Conservation (phyloP, 2,113 vertebrate genomes). For the Polypterus bichir region DNA sequence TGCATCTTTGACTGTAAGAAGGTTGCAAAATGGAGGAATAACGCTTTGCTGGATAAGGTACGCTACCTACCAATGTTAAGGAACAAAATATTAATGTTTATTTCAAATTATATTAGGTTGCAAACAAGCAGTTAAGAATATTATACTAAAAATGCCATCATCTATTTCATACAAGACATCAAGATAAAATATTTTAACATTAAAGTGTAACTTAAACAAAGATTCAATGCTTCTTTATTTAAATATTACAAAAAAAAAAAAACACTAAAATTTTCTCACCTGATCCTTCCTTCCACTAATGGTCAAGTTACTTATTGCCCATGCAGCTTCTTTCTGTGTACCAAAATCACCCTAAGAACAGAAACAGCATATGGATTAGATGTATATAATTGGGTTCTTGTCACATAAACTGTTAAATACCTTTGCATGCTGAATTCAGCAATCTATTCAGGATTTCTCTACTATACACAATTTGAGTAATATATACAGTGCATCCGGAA, state of each 20-base stretch:
- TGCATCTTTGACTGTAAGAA: conserved; percentile 93
- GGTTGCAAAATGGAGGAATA: conserved; percentile 94
- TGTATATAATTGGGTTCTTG: too few species aligned
- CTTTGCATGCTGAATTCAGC: too few species aligned
- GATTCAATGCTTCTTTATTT: background rate
- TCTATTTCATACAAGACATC: background rate
- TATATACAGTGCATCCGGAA: too few species aligned
- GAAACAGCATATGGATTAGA: background rate
- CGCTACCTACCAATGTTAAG: conserved; percentile 59
- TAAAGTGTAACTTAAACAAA: background rate
- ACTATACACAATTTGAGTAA: too few species aligned
- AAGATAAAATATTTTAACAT: background rate
- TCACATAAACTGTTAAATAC: too few species aligned
- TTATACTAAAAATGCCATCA: too few species aligned
- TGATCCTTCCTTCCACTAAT: conserved; percentile 97
- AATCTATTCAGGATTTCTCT: too few species aligned
- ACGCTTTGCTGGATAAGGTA: conserved; percentile 95
- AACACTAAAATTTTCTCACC: conserved; percentile 39
- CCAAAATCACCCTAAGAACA: conserved; percentile 84
- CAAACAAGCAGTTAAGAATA: background rate
- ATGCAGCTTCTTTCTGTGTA: conserved; percentile 96
- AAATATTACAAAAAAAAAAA: conserved; percentile 1
- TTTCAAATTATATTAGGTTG: background rate
- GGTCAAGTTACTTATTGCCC: conserved; percentile 98
- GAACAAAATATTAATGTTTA: conserved; percentile 5